Conservation (phyloP, 2,113 vertebrate genomes). For the Corvus moneduloides region DNA sequence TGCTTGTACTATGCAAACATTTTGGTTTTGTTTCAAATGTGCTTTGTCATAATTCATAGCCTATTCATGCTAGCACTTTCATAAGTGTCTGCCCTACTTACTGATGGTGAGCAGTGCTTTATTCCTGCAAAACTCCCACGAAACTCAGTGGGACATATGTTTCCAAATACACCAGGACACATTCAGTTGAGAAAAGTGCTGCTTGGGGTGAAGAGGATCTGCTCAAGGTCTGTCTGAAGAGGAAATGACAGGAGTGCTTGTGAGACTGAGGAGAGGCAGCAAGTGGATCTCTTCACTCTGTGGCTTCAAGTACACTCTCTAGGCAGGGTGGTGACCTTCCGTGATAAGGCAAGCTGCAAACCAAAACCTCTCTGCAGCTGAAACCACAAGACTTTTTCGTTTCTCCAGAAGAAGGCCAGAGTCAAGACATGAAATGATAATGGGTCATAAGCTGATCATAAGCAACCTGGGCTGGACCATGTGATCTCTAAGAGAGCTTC, state of each 20-base stretch:
- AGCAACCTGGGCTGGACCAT: constrained; percentile 44
- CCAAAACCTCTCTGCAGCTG: not conserved
- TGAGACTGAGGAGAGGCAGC: not conserved
- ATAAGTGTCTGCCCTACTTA: not conserved
- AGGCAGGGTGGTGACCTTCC: not conserved
- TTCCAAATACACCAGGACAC: not conserved
- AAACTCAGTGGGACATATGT: not conserved
- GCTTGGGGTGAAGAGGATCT: not conserved
- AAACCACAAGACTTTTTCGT: constrained; percentile 17
- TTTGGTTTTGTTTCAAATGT: not conserved
- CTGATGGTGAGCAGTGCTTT: not conserved
- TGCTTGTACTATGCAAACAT: not conserved
- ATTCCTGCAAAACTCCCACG: not conserved
- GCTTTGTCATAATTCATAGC: not conserved
- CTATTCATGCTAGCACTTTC: not conserved
- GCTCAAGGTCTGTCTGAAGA: not conserved
- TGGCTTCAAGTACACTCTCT: not conserved
- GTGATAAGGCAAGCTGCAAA: not conserved
- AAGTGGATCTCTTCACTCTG: not conserved
- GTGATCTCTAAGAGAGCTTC: constrained; percentile 45
- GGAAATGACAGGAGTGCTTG: not conserved
- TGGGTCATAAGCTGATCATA: constrained; percentile 63
- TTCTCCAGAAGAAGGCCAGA: not conserved
- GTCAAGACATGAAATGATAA: not conserved
- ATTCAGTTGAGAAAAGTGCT: not conserved